phyloP scores from a whole-genome alignment of 1,140 invertebrate genomes.

The Plectrocnemia conspersa region DNA sequence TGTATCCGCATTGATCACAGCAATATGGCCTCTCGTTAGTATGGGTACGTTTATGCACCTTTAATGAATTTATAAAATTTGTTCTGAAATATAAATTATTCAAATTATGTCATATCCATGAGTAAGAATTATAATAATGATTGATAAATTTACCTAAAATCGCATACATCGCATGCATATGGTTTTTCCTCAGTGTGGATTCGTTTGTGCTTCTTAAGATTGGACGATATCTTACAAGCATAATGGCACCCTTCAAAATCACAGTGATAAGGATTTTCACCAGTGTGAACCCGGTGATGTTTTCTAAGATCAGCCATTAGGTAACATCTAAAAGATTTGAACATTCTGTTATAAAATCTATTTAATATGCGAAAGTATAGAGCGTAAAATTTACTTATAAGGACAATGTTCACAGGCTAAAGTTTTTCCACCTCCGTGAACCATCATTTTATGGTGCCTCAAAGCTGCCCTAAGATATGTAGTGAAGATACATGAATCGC shows the following conservation, averaged over 20 bases:
- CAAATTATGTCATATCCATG: background rate
- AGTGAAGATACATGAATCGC: slow-evolving; percentile 24
- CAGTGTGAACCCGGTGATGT: slow-evolving; percentile 31
- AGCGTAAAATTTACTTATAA: slow-evolving; percentile 34
- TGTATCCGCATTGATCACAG: slow-evolving; percentile 45
- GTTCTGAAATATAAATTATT: slow-evolving; percentile 33
- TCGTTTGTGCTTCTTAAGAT: slow-evolving; percentile 44
- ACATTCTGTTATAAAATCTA: background rate
- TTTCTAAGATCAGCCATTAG: slow-evolving; percentile 35
- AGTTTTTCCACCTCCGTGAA: slow-evolving; percentile 30
- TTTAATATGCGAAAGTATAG: slow-evolving; percentile 30
- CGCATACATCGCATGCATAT: slow-evolving; percentile 68
- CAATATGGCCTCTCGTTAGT: slow-evolving; percentile 43
- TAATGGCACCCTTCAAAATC: slow-evolving; percentile 34
- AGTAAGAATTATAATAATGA: background rate
- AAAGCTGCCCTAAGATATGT: slow-evolving; percentile 32
- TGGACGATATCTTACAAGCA: slow-evolving; percentile 36
- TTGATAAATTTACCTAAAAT: slow-evolving; percentile 39
- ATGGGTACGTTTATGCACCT: slow-evolving; percentile 46
- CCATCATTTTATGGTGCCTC: slow-evolving; percentile 34
- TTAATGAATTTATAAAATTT: slow-evolving; percentile 35
- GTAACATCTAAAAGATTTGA: slow-evolving; percentile 30
- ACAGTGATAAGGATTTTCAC: slow-evolving; percentile 32
- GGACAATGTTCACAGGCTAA: slow-evolving; percentile 34
- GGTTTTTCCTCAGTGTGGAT: slow-evolving; percentile 59